Percentiles rank a stretch among this genome's conserved stretches.
These are phyloP conservation scores for Dromaius novaehollandiae DNA, from an alignment of 2,113 vertebrate species.

Conservation along the genomic window DNA sequence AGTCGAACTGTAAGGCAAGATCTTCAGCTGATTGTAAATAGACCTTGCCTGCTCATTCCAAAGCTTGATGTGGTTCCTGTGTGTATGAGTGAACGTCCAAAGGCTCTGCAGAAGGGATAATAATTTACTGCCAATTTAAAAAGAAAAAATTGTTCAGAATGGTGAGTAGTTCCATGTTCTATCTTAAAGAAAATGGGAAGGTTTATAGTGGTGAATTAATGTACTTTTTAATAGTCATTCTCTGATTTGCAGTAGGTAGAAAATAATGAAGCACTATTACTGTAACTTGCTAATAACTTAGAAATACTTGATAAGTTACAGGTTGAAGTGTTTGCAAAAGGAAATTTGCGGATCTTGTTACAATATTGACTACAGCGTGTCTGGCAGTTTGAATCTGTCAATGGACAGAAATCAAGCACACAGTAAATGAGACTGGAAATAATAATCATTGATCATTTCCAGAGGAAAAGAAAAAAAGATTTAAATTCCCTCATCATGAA, in stretches of 20 bases:
- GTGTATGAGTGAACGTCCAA: not conserved
- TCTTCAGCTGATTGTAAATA: not conserved
- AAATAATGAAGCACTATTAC: not conserved
- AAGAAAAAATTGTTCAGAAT: not conserved
- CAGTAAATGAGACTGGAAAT: not conserved
- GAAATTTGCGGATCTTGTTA: not conserved
- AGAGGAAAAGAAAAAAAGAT: not conserved
- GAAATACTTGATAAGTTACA: not conserved
- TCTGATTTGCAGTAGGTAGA: not conserved
- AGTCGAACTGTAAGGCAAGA: not conserved
- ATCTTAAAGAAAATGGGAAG: not conserved
- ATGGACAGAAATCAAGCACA: not conserved
- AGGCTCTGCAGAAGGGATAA: not conserved
- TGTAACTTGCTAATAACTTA: not conserved
- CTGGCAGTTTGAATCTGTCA: not conserved
- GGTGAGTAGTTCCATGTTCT: not conserved
- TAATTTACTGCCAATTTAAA: not conserved
- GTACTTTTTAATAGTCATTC: not conserved
- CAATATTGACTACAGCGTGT: not conserved
- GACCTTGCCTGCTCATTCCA: not conserved
- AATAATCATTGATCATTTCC: not conserved
- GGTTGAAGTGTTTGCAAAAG: not conserved
- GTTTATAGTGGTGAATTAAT: not conserved
- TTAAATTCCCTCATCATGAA: not conserved
- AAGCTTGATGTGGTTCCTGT: not conserved